A percentile compares a stretch with the other conserved stretches of the same genome.
These are phyloP conservation scores for Caenorhabditis brenneri DNA, from an alignment of 1,140 invertebrate genomes.

Conservation along the genomic window DNA sequence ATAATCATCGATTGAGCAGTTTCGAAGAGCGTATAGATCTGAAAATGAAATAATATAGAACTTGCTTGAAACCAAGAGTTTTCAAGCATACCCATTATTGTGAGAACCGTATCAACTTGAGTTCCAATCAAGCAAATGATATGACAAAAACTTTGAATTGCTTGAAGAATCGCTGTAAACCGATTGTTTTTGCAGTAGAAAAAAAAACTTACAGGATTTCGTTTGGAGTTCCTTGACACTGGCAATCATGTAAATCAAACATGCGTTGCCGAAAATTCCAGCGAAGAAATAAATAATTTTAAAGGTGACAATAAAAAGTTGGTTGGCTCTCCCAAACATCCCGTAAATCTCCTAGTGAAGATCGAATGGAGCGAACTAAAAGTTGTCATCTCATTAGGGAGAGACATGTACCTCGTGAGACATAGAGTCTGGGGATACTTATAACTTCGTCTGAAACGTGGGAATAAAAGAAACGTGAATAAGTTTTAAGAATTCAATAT, in stretches of 20 bases:
- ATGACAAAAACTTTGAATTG: not conserved
- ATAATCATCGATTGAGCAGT: not conserved
- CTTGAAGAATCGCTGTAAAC: not conserved
- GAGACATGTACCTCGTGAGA: no score
- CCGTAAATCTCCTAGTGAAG: not conserved
- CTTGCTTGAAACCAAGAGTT: not conserved
- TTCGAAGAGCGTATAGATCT: slow-evolving; percentile 6
- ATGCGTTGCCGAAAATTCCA: not conserved
- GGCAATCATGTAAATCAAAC: not conserved
- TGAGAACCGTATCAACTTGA: not conserved
- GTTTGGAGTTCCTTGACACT: not conserved
- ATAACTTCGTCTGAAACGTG: no score
- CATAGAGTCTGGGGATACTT: no score
- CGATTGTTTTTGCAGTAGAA: not conserved
- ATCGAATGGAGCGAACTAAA: not conserved
- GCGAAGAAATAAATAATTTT: not conserved
- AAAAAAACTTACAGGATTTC: not conserved
- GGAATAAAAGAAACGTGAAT: no score
- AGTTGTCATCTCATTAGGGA: not conserved
- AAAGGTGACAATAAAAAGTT: not conserved
- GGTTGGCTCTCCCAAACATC: not conserved
- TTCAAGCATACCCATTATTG: not conserved
- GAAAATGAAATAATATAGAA: not conserved
- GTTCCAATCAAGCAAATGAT: not conserved
- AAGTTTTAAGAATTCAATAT: no score